A percentile compares a stretch with the other conserved stretches of the same genome.
Evolutionary conservation across 1,140 invertebrate genomes (phyloP).

Genomic region (Anagrus nilaparvatae): DNA sequence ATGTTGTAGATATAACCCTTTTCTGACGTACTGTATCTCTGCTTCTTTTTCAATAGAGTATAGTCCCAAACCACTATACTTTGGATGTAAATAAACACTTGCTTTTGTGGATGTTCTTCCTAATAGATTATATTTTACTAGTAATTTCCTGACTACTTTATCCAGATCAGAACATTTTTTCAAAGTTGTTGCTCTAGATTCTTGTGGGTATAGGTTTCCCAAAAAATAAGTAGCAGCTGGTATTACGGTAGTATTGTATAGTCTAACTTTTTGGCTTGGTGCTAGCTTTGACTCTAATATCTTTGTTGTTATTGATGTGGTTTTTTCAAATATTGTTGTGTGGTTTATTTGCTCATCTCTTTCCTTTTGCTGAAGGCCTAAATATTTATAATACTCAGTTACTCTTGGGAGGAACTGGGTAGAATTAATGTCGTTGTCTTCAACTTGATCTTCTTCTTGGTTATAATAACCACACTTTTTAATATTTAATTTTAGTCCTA

Average conservation of each 20-base stretch:
- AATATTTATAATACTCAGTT: no score
- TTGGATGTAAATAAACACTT: no score
- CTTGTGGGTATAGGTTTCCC: conserved; percentile 6
- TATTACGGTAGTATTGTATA: conserved; percentile 17
- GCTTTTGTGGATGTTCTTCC: conserved; percentile 1
- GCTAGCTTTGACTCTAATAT: conserved; percentile 17
- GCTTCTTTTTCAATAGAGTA: no score
- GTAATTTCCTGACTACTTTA: conserved; percentile 14
- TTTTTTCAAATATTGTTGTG: conserved; percentile 5
- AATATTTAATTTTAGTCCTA: background rate
- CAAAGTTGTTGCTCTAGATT: conserved; percentile 7
- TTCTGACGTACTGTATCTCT: background rate
- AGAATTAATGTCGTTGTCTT: no score
- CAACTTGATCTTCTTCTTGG: no score
- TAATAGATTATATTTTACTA: background rate
- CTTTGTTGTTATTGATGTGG: conserved; percentile 1
- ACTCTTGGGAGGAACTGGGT: no score
- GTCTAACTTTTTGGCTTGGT: conserved; percentile 13
- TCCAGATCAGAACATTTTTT: conserved; percentile 16
- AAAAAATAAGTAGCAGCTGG: conserved; percentile 12
- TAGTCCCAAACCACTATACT: no score
- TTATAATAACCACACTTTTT: background rate
- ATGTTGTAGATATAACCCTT: no score
- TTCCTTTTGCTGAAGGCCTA: background rate
- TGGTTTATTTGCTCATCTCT: background rate